These are phyloP conservation scores for Cyprinodon variegatus DNA, from an alignment of 2,113 vertebrate genomes.

Conservation along the genomic window DNA sequence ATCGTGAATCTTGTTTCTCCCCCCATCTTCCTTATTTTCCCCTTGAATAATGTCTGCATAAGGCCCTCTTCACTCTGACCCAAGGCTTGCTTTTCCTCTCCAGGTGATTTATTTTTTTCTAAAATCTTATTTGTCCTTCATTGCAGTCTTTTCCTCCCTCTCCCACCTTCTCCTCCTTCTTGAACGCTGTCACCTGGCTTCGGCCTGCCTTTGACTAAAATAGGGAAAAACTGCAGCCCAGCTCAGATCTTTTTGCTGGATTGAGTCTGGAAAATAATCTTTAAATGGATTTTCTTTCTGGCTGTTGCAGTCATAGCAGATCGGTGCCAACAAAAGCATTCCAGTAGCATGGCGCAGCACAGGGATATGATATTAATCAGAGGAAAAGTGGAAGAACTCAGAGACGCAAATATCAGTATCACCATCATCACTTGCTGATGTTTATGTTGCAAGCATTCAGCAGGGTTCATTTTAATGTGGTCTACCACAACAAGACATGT, in stretches of 20 bases:
- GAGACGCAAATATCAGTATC: conserved; percentile 26
- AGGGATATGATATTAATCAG: conserved; percentile 73
- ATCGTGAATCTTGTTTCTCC: conserved; percentile 24
- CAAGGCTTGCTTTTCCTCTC: conserved; percentile 33
- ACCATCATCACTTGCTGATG: conserved; percentile 6
- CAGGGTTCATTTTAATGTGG: not conserved
- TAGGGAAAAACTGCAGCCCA: conserved; percentile 65
- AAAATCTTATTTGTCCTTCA: conserved; percentile 30
- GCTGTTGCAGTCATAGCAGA: conserved; percentile 54
- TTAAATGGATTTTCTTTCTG: conserved; percentile 69
- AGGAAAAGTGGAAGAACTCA: conserved; percentile 70
- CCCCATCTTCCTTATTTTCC: conserved; percentile 14
- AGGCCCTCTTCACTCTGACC: conserved; percentile 28
- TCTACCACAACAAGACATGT: not conserved
- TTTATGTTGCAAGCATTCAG: conserved; percentile 9
- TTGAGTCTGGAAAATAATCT: conserved; percentile 57
- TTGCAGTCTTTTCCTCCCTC: conserved; percentile 7
- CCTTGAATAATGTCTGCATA: conserved; percentile 48
- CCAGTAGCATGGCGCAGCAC: conserved; percentile 60
- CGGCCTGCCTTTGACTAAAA: conserved; percentile 73
- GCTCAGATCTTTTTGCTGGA: conserved; percentile 22
- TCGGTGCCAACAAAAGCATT: conserved; percentile 79
- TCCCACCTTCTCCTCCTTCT: not conserved
- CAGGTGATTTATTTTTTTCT: conserved; percentile 33
- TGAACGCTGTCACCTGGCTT: conserved; percentile 54